These are phyloP conservation scores for Lasius platythorax DNA, from an alignment of 2,888 invertebrate genomes.

Conservation along the genomic window DNA sequence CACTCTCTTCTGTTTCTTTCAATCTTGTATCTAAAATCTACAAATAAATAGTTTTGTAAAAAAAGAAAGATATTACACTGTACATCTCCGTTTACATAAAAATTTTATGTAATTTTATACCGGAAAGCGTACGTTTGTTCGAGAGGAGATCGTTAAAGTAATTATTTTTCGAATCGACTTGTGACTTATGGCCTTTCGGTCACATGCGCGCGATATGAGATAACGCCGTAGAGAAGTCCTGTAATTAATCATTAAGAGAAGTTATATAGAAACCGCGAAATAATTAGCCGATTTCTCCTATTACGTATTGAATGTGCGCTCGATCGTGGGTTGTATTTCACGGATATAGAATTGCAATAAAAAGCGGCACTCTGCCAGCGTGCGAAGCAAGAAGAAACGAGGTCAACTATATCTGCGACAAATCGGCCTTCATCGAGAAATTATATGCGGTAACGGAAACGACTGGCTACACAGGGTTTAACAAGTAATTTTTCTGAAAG, in stretches of 20 bases:
- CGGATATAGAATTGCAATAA: slow-evolving; percentile 70
- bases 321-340: slow-evolving; percentile 47
- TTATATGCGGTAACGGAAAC: slow-evolving; percentile 61
- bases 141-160: background rate
- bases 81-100: background rate
- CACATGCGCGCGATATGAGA: background rate
- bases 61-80: background rate
- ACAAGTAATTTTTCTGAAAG: slow-evolving; percentile 49
- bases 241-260: slow-evolving; percentile 33
- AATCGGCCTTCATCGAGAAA: slow-evolving; percentile 72
- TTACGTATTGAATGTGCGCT: background rate
- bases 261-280: slow-evolving; percentile 11
- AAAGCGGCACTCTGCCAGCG: slow-evolving; percentile 74
- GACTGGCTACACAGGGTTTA: slow-evolving; percentile 24
- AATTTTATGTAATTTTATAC: background rate
- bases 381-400: slow-evolving; percentile 72
- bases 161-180: slow-evolving; percentile 18
- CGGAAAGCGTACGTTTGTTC: slow-evolving; percentile 8
- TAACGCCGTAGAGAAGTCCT: background rate
- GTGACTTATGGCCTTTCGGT: slow-evolving; percentile 39
- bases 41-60: background rate
- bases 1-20: background rate
- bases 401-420: slow-evolving; percentile 75
- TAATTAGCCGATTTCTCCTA: slow-evolving; percentile 36
- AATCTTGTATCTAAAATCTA: background rate